phyloP scores from a whole-genome alignment of 2,888 invertebrate genomes.

The Gerris lacustris region DNA sequence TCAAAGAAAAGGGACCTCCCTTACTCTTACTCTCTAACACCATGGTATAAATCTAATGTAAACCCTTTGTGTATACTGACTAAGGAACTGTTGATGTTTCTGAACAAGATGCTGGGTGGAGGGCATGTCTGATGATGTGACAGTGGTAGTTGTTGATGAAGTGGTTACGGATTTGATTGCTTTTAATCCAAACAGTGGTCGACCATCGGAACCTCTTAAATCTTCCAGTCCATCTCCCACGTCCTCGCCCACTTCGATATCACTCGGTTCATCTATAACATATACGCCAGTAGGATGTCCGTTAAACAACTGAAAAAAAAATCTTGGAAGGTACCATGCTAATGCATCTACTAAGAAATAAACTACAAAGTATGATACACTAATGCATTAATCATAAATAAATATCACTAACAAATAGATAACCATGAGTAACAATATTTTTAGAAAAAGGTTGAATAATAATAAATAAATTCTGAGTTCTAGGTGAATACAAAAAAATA shows the following conservation, averaged over 20 bases:
- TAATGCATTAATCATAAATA: too few relatives aligned
- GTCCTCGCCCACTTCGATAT: slow-evolving; percentile 14
- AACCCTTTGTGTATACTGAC: slow-evolving; percentile 25
- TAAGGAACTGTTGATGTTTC: slow-evolving; percentile 32
- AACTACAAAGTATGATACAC: too few relatives aligned
- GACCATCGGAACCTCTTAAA: slow-evolving; percentile 32
- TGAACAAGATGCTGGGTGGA: slow-evolving; percentile 33
- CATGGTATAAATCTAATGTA: neutral
- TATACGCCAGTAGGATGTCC: neutral
- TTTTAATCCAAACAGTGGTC: slow-evolving; percentile 37
- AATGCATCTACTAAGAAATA: too few relatives aligned
- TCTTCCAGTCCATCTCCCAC: slow-evolving; percentile 12
- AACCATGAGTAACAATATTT: too few relatives aligned
- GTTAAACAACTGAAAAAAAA: too few relatives aligned
- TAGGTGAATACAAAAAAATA: too few relatives aligned
- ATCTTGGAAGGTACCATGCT: too few relatives aligned
- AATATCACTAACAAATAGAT: too few relatives aligned
- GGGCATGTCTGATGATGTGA: slow-evolving; percentile 29
- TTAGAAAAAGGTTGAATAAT: too few relatives aligned
- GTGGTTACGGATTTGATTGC: slow-evolving; percentile 34
- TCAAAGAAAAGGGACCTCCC: too few relatives aligned
- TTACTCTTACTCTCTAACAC: too few relatives aligned
- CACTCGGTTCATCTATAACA: slow-evolving; percentile 20
- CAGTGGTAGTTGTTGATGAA: slow-evolving; percentile 15
- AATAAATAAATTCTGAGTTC: too few relatives aligned